phyloP scores from a whole-genome alignment of 2,797 vertebrate genomes.

The Sternotherus odoratus region DNA sequence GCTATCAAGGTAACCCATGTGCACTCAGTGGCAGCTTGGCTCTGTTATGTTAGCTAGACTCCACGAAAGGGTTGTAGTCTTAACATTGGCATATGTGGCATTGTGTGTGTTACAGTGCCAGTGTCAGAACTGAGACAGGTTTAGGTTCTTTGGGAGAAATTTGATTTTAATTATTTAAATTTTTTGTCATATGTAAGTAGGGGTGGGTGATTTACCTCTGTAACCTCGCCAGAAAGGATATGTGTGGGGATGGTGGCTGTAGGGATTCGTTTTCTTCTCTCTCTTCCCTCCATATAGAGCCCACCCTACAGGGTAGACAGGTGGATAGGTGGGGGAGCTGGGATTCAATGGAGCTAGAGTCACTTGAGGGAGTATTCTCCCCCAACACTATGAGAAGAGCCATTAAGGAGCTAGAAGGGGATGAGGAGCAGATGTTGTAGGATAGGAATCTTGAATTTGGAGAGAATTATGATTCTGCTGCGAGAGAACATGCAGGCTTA shows the following conservation, averaged over 20 bases:
- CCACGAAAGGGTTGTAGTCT: background rate
- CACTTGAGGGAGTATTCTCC: background rate
- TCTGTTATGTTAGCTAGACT: background rate
- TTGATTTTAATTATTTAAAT: background rate
- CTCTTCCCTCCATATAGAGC: too few species aligned
- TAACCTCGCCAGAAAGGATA: background rate
- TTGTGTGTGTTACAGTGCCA: background rate
- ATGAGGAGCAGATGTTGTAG: background rate
- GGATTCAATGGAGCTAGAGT: background rate
- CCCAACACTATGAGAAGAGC: background rate
- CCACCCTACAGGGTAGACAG: background rate
- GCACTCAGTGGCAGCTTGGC: background rate
- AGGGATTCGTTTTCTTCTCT: background rate
- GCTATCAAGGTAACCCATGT: background rate
- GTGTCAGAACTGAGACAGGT: background rate
- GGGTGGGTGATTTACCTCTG: background rate
- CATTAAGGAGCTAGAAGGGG: background rate
- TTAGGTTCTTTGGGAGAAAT: background rate
- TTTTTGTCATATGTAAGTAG: background rate
- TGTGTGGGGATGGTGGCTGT: rapidly evolving
- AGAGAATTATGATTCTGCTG: conserved; percentile 22
- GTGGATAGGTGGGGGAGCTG: background rate
- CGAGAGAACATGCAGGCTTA: conserved; percentile 22
- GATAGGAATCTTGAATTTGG: background rate
- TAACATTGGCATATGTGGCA: background rate